Base-by-base conservation (phyloP, 2,797 vertebrate genomes). In the Artibeus lituratus region DNA sequence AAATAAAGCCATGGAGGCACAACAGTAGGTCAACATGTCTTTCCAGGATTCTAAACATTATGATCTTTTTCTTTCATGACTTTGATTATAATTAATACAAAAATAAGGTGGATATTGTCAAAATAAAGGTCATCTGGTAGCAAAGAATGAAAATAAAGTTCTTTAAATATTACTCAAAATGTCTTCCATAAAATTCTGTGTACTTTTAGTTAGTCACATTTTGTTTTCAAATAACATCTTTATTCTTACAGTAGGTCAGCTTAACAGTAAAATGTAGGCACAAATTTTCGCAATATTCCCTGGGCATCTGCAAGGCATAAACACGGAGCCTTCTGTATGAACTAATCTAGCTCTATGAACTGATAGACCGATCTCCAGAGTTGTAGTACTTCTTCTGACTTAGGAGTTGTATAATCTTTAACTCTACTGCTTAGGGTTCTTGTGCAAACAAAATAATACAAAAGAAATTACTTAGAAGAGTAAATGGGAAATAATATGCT, bases 121-220 rank as follows among this genome's bases (percentile, higher is more conserved):
- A 97, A 69, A 39, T 59, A 74, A 92, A 92, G 10, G 5, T 72
- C 32, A 80, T 42, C 55, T 87, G 80, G n/a, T 53, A 89, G 49
- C 26, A 94, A 94, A 19, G 51, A 72, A 73, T 92, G 39, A n/a
- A 73, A 91, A 69, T 0, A 65, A 93, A 81, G 12, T 53, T 49
- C 21, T 76, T 85, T 47, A 57, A 94, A 72, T 57, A 26, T 76
- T n/a, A 84, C 44, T 47, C 47, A 49, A 67, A 37, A 73, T 8
- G 9, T 92, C 85, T 82, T 97, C 69, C 57, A 91, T 39, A 67
- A 91, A 91, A 82, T 76, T 37, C 39, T 62, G 19, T 91, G 47
- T 7, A 55, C 12, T 80, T 18, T 74, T 72, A 69, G 51, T 53
- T 53, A 53, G 21, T 24, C 62, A 59, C 7, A 47, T 55, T 86